These are phyloP conservation scores for Pentalonia nigronervosa DNA, from an alignment of 1,140 invertebrate species.

Conservation along the genomic window DNA sequence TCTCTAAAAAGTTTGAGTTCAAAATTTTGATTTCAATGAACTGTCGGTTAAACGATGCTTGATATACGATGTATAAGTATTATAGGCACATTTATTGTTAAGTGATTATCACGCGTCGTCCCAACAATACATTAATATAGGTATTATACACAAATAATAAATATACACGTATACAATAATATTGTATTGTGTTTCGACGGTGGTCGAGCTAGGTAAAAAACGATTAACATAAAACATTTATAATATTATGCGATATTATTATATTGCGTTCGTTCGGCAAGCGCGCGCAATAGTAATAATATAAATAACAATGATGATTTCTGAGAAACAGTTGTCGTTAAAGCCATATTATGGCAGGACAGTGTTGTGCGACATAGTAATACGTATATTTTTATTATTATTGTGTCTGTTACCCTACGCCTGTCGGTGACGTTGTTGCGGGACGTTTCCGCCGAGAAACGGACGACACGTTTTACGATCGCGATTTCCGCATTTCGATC, in stretches of 20 bases:
- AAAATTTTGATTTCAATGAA: not conserved
- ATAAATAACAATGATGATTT: constrained; percentile 14
- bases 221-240: not conserved
- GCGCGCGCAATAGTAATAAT: not conserved
- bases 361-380: not conserved
- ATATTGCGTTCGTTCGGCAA: not conserved
- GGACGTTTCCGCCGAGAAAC: not conserved
- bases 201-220: not conserved
- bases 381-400: not conserved
- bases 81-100: not conserved
- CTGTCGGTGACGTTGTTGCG: not conserved
- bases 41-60: too few relatives aligned
- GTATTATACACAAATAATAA: too few relatives aligned
- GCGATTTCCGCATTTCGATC: not conserved
- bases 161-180: too few relatives aligned
- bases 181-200: not conserved
- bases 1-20: not conserved
- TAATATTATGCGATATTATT: not conserved
- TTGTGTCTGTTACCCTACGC: not conserved
- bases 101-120: not conserved
- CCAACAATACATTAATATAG: not conserved
- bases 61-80: too few relatives aligned
- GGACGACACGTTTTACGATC: constrained; percentile 12
- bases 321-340: not conserved
- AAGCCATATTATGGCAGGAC: not conserved